Percentiles rank a stretch among this genome's conserved stretches.
phyloP scores from a whole-genome alignment of 2,888 invertebrate genomes.

The Danaus chrysippus region DNA sequence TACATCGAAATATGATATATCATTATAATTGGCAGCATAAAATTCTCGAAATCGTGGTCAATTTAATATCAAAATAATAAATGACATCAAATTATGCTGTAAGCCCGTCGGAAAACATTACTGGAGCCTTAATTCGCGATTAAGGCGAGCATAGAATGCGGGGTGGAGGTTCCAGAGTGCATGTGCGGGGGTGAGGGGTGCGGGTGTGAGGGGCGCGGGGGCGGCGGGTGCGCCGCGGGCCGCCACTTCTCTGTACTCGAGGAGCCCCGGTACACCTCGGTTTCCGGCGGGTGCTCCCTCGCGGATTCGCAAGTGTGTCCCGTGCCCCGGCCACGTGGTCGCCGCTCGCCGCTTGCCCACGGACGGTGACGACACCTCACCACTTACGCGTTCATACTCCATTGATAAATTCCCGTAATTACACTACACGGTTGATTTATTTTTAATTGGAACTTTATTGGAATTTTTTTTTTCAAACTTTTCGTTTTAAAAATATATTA shows the following conservation, averaged over 20 bases:
- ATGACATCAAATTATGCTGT: constrained; percentile 72
- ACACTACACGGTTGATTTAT: constrained; percentile 47
- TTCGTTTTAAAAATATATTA: not conserved
- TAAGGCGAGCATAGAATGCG: constrained; percentile 77
- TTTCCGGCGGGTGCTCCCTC: constrained; percentile 74
- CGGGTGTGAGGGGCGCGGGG: constrained; percentile 48
- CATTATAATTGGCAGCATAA: not conserved
- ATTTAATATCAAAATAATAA: constrained; percentile 44
- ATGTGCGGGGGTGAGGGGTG: constrained; percentile 55
- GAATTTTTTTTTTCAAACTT: constrained; percentile 15
- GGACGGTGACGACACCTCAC: constrained; percentile 41
- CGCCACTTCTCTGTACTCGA: constrained; percentile 76
- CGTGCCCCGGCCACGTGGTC: constrained; percentile 67
- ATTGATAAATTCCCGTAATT: constrained; percentile 64
- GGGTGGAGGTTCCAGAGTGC: constrained; percentile 75
- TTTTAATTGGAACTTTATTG: constrained; percentile 22
- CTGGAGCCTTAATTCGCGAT: constrained; percentile 76
- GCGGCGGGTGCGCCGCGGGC: constrained; percentile 65
- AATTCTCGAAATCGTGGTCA: constrained; percentile 1
- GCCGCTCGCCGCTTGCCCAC: constrained; percentile 39
- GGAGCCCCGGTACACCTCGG: constrained; percentile 77
- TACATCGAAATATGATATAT: not conserved
- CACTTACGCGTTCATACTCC: constrained; percentile 47
- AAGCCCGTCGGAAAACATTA: constrained; percentile 75
- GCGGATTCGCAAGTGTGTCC: constrained; percentile 66